phyloP scores from a whole-genome alignment of 1,140 invertebrate species.

The Psilanteris sp. region DNA sequence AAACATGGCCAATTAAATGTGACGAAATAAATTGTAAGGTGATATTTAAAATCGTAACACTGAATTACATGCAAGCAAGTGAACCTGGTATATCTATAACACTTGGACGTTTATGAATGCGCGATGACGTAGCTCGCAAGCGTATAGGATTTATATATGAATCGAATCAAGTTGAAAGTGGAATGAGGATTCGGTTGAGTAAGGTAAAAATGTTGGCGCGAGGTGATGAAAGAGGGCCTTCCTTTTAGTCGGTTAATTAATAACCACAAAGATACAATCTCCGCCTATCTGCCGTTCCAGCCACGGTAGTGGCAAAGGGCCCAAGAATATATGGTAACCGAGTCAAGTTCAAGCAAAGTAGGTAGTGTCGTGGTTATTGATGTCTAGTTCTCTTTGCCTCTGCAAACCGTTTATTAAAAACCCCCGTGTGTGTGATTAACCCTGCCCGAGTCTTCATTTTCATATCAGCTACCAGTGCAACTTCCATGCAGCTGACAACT shows the following conservation, averaged over 20 bases:
- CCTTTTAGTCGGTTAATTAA: slow-evolving; percentile 78
- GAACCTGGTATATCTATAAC: too few species aligned
- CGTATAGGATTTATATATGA: slow-evolving; percentile 10
- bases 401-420: slow-evolving; percentile 78
- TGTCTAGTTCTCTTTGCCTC: slow-evolving; percentile 76
- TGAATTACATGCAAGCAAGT: too few species aligned
- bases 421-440: slow-evolving; percentile 75
- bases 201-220: slow-evolving; percentile 69
- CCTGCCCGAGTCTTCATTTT: slow-evolving; percentile 65
- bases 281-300: slow-evolving; percentile 75
- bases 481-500: slow-evolving; percentile 60
- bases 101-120: slow-evolving; percentile 1
- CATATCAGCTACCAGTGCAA: slow-evolving; percentile 68
- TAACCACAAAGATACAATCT: slow-evolving; percentile 78
- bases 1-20: too few species aligned
- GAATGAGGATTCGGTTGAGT: slow-evolving; percentile 42
- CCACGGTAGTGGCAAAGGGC: slow-evolving; percentile 72
- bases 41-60: too few species aligned
- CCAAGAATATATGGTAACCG: slow-evolving; percentile 56
- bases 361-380: slow-evolving; percentile 73
- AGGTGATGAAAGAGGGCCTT: slow-evolving; percentile 79
- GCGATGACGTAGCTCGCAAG: slow-evolving; percentile 32
- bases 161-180: slow-evolving; percentile 30
- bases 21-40: too few species aligned
- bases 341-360: slow-evolving; percentile 44